These are phyloP conservation scores for Drosophila ercepeae DNA, from an alignment of 1,140 invertebrate species.

Conservation along the genomic window DNA sequence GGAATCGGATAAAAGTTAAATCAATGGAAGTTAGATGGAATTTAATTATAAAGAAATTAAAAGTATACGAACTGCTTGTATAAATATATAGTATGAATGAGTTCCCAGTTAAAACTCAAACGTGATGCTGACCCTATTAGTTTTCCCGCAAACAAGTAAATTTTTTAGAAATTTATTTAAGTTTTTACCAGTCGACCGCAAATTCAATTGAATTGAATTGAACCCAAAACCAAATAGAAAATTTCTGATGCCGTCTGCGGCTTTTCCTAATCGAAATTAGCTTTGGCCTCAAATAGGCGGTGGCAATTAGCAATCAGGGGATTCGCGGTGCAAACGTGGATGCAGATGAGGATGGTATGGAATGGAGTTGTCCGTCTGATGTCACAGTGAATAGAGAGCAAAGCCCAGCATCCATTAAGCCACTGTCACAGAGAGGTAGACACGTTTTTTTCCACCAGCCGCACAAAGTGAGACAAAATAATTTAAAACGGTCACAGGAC, in stretches of 20 bases:
- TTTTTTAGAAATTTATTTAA: slow-evolving; percentile 10
- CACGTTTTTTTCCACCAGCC: slow-evolving; percentile 21
- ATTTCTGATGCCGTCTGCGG: slow-evolving; percentile 46
- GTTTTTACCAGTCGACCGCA: slow-evolving; percentile 22
- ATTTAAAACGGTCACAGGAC: slow-evolving; percentile 55
- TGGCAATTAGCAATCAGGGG: slow-evolving; percentile 39
- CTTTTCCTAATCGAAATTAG: slow-evolving; percentile 61
- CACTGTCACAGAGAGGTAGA: slow-evolving; percentile 19
- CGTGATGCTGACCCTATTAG: not conserved
- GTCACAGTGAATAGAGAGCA: slow-evolving; percentile 52
- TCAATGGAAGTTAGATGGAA: too few species aligned
- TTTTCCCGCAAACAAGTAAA: not conserved
- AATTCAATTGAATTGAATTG: slow-evolving; percentile 35
- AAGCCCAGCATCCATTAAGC: slow-evolving; percentile 36
- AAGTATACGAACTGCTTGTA: too few species aligned
- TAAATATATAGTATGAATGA: too few species aligned
- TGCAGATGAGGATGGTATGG: not conserved
- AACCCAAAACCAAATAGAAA: slow-evolving; percentile 44
- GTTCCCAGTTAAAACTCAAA: not conserved
- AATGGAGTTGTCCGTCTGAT: slow-evolving; percentile 7
- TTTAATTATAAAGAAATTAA: not conserved
- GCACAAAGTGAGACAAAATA: slow-evolving; percentile 60
- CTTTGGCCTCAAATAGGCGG: slow-evolving; percentile 53
- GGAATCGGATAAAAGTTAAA: not conserved
- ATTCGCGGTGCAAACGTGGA: not conserved